A percentile compares a stretch with the other conserved stretches of the same genome.
phyloP scores from a whole-genome alignment of 2,113 vertebrate genomes.

The Ochotona curzoniae region DNA sequence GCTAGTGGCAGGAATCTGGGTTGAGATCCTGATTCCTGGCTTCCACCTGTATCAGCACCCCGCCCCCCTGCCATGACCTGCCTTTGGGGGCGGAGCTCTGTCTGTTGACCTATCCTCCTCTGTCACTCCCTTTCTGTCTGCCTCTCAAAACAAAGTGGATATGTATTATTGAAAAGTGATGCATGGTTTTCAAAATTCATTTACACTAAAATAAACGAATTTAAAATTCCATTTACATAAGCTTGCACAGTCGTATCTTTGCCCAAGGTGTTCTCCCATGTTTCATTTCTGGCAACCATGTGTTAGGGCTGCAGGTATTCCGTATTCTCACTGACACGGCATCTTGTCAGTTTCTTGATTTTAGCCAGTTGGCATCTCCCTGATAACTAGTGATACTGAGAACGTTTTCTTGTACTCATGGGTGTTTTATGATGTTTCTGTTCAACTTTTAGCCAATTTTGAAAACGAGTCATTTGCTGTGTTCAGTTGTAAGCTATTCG shows the following conservation, averaged over 20 bases:
- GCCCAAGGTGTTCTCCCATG: background rate
- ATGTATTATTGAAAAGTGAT: no score
- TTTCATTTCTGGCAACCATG: background rate
- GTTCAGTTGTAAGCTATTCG: background rate
- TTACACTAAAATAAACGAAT: no score
- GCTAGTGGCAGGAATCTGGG: no score
- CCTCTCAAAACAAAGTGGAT: no score
- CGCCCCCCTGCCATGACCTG: no score
- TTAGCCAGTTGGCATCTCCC: constrained; percentile 1
- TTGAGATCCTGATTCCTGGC: no score
- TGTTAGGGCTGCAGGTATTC: background rate
- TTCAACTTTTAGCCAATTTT: background rate
- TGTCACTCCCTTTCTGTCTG: no score
- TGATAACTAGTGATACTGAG: background rate
- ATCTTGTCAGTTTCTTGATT: background rate
- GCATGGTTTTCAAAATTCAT: no score
- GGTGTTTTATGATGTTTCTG: background rate
- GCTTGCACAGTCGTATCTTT: background rate
- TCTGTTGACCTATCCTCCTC: no score
- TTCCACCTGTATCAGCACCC: no score
- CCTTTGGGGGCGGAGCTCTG: no score
- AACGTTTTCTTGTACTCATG: background rate
- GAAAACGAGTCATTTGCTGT: background rate
- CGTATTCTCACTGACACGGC: background rate
- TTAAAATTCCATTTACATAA: no score